Evolutionary conservation across 1,140 invertebrate species (phyloP).

Genomic region (Ooceraea biroi): DNA sequence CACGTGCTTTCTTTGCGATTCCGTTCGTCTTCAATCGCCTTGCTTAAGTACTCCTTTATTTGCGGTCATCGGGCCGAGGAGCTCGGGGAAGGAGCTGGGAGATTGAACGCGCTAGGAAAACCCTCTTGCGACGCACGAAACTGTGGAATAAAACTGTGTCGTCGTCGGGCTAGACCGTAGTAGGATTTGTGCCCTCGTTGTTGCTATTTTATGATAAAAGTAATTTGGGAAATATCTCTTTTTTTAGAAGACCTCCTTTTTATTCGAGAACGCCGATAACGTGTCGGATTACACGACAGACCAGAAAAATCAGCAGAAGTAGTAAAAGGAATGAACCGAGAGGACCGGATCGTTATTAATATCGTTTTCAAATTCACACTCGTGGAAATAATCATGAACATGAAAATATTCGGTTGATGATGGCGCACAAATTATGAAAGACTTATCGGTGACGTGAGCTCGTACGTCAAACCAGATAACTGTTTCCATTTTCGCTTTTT

Average conservation of each 20-base stretch:
- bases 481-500: background rate
- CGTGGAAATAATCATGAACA: no score
- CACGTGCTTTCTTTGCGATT: background rate
- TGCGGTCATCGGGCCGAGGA: conserved; percentile 39
- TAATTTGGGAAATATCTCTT: background rate
- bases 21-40: conserved; percentile 44
- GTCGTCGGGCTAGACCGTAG: background rate
- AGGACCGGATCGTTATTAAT: no score
- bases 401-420: no score
- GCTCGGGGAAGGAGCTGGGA: background rate
- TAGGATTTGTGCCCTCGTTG: no score
- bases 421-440: background rate
- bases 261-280: no score
- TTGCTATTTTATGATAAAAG: background rate
- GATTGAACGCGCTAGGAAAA: background rate
- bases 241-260: no score
- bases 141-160: background rate
- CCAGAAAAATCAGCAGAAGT: no score
- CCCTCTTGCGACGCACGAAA: conserved; percentile 10
- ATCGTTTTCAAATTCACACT: no score
- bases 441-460: background rate
- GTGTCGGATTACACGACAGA: no score
- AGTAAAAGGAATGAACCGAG: no score
- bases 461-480: background rate
- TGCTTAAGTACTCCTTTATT: conserved; percentile 60